Percentiles rank a stretch among this genome's conserved stretches.
phyloP scores from a whole-genome alignment of 2,888 invertebrate species.

The Melanophora roralis region DNA sequence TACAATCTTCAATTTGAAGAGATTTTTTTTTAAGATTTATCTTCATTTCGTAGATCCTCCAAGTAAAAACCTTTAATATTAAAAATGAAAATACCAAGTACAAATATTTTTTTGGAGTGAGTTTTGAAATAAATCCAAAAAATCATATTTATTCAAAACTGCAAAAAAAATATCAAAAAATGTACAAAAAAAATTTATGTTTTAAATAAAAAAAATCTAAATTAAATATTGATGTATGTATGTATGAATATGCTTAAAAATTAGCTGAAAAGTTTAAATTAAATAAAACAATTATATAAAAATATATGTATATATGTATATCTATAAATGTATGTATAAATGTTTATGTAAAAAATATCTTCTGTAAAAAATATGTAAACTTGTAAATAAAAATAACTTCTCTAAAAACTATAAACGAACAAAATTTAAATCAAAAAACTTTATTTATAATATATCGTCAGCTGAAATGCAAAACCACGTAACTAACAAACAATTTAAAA shows the following conservation, averaged over 20 bases:
- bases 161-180: conserved; percentile 64
- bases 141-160: conserved; percentile 76
- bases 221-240: neutral
- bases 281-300: conserved; percentile 14
- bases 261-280: conserved; percentile 40
- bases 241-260: conserved; percentile 25
- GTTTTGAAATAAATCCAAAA: conserved; percentile 76
- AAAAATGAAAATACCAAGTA: conserved; percentile 61
- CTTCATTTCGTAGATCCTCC: neutral
- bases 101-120: conserved; percentile 59
- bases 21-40: conserved; percentile 18
- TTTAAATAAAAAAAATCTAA: conserved; percentile 20
- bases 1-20: conserved; percentile 59
- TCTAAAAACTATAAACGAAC: no score
- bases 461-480: no score
- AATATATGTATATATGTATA: conserved; percentile 41
- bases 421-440: conserved; percentile 29
- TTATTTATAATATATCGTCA: no score
- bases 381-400: conserved; percentile 51
- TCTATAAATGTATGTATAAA: no score
- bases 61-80: conserved; percentile 9
- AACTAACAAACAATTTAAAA: no score
- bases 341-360: conserved; percentile 46
- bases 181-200: conserved; percentile 12
- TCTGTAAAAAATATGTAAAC: conserved; percentile 53